Evolutionary conservation across 2,888 invertebrate genomes (phyloP), one percentile per base, ranked within the genome.

Genomic region (Entomobrya proxima): DNA sequence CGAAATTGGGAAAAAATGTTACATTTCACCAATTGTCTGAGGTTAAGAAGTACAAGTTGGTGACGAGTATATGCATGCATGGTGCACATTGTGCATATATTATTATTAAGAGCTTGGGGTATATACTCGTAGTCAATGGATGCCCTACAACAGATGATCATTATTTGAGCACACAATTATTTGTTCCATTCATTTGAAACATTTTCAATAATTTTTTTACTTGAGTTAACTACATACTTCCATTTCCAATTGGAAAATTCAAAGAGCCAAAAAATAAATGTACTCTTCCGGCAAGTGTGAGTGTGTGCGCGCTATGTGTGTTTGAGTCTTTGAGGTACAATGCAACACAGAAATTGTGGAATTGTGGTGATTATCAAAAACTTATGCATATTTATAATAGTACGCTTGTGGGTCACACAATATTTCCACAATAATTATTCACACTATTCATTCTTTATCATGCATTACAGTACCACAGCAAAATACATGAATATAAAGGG

Each of bases 171-270:
- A 58, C 61, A 61, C 67, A 67, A 40, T 67, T 67, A 47, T 78
- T 67, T 78, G 18, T 44, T 64, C 78, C 78, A 78, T 52, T 79
- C 69, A 79, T 69, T 79, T 79, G 69, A 32, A 35, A 35, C 55
- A 32, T 47, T 44, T 50, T 50, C 64, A 64, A 78, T 67, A 40
- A n/a, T 44, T 64, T 78, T 78, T 76, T 64, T 78, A 78, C 64
- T 78, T 61, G 64, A 67, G 78, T 67, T 67, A 47, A 77, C 61
- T 7, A 40, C 18, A n/a, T n/a, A n/a, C 30, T n/a, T 30, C 30
- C 11, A 37, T 67, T 67, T 67, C 37, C 67, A 40, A 67, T 32
- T 37, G 67, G 24, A 37, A 18, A 67, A 37, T 37, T 37, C 37
- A 18, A 67, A 67, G 24, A 37, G 21, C 4, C 13, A 27, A 58